Conservation (phyloP, 2,888 invertebrate genomes). For the Parasteatoda lunata region DNA sequence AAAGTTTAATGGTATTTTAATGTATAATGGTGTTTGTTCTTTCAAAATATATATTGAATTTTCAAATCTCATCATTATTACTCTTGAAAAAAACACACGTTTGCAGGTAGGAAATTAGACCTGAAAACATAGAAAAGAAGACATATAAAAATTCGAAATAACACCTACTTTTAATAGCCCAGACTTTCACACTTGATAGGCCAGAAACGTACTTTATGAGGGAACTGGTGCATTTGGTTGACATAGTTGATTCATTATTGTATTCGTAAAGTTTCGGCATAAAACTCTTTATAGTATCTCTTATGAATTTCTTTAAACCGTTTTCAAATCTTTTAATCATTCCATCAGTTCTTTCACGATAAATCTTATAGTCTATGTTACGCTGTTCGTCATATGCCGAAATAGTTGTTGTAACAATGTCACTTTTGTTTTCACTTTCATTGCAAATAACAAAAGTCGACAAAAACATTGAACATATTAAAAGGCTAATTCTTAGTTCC, state of each 20-base stretch:
- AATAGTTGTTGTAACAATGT: too few species aligned
- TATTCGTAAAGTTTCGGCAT: constrained; percentile 33
- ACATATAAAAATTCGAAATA: background rate
- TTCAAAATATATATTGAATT: too few species aligned
- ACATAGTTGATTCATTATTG: constrained; percentile 25
- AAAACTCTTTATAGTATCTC: constrained; percentile 33
- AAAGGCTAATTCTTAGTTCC: too few species aligned
- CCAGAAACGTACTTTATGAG: constrained; percentile 47
- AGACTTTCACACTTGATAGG: constrained; percentile 43
- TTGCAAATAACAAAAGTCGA: too few species aligned
- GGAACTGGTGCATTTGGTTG: constrained; percentile 15
- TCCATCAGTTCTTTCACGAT: constrained; percentile 6
- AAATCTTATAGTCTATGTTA: constrained; percentile 6
- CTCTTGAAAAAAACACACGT: too few species aligned
- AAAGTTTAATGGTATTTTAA: too few species aligned
- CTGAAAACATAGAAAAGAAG: background rate
- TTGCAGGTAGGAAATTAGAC: too few species aligned
- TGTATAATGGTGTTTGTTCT: too few species aligned
- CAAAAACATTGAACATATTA: too few species aligned
- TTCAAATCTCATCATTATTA: too few species aligned
- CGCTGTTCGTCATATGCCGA: background rate
- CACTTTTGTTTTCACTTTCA: too few species aligned
- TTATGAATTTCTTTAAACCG: constrained; percentile 36
- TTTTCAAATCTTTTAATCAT: constrained; percentile 44
- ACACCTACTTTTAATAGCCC: constrained; percentile 61